Percentiles rank a stretch among this genome's conserved stretches.
Conservation (phyloP, 2,797 vertebrate genomes). For the Spondyliosoma cantharus region DNA sequence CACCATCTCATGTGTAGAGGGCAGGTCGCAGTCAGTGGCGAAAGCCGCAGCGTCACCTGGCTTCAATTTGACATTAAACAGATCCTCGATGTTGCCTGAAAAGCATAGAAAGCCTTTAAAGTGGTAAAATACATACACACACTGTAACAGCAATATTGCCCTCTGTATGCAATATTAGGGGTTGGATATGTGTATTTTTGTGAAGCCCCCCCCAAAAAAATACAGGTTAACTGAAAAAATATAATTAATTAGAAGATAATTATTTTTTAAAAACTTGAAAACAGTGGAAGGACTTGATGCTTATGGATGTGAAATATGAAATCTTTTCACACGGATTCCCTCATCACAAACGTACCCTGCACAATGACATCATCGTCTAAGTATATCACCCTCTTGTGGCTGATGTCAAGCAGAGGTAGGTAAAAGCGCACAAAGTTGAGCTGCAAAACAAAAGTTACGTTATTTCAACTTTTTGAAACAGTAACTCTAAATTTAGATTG, state of each 20-base stretch:
- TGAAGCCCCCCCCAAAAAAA: too few species aligned
- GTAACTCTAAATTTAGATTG: background rate
- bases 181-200: too few species aligned
- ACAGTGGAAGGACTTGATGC: too few species aligned
- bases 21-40: slow-evolving; percentile 93
- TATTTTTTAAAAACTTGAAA: too few species aligned
- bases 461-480: background rate
- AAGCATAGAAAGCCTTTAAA: slow-evolving; percentile 53
- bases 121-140: background rate
- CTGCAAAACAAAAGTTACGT: slow-evolving; percentile 77
- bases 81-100: slow-evolving; percentile 92
- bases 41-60: slow-evolving; percentile 94
- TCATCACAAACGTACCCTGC: slow-evolving; percentile 86
- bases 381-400: slow-evolving; percentile 92
- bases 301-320: too few species aligned
- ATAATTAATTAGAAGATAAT: too few species aligned
- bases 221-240: too few species aligned
- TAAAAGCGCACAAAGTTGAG: slow-evolving; percentile 98
- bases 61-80: slow-evolving; percentile 88
- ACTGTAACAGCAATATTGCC: background rate
- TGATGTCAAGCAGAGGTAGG: slow-evolving; percentile 90
- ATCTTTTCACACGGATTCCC: too few species aligned
- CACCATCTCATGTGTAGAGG: slow-evolving; percentile 91
- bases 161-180: background rate
- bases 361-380: slow-evolving; percentile 97